Percentiles rank a stretch among this genome's conserved stretches.
These are phyloP conservation scores for Troglohyphantes excavatus DNA, from an alignment of 2,888 invertebrate genomes.

Conservation along the genomic window DNA sequence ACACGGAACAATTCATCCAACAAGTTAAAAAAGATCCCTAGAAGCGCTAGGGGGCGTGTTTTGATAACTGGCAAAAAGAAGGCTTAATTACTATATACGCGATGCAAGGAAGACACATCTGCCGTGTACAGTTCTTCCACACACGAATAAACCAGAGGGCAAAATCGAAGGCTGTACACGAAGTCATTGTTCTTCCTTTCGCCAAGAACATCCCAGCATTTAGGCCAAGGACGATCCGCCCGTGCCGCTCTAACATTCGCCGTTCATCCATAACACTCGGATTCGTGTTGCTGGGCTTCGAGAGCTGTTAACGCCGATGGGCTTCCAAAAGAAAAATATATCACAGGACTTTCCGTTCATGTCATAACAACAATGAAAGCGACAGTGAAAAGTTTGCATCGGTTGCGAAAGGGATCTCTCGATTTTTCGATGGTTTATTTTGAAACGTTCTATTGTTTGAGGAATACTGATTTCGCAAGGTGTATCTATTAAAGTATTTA, in stretches of 20 bases:
- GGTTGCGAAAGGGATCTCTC: not conserved
- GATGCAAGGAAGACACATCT: not conserved
- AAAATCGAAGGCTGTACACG: slow-evolving; percentile 38
- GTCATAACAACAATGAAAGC: not conserved
- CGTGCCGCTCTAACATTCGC: not conserved
- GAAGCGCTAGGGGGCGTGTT: no score
- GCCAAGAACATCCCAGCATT: slow-evolving; percentile 20
- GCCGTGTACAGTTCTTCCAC: no score
- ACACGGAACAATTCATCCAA: no score
- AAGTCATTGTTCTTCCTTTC: slow-evolving; percentile 56
- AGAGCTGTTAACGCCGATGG: not conserved
- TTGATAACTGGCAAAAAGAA: not conserved
- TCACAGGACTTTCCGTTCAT: not conserved
- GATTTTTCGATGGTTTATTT: not conserved
- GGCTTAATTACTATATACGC: not conserved
- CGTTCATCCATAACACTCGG: slow-evolving; percentile 20
- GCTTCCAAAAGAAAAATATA: not conserved
- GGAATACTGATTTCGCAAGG: no score
- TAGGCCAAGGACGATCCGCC: slow-evolving; percentile 52
- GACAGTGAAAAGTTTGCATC: not conserved
- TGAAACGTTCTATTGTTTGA: not conserved
- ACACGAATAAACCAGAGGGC: not conserved
- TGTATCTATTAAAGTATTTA: no score
- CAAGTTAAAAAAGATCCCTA: no score
- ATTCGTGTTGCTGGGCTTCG: not conserved